phyloP scores from a whole-genome alignment of 2,888 invertebrate species.

The Marasmarcha lunaedactyla region DNA sequence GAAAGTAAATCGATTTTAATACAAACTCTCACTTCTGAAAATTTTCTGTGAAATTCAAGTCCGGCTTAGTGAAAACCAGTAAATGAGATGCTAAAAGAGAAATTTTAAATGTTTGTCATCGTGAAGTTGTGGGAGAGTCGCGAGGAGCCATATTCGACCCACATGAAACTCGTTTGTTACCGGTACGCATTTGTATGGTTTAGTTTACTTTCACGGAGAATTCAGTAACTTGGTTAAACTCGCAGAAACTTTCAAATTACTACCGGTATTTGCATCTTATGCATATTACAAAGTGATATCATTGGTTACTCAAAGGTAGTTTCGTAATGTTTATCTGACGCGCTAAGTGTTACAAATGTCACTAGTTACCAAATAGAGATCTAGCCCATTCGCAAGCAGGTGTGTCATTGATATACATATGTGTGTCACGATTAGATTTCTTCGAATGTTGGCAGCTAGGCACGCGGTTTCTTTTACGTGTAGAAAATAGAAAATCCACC shows the following conservation, averaged over 20 bases:
- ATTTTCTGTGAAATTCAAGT: conserved; percentile 50
- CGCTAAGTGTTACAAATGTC: not conserved
- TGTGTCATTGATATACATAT: conserved; percentile 5
- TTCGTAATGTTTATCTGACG: not conserved
- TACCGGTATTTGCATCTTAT: too few species aligned
- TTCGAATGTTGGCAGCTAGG: conserved; percentile 42
- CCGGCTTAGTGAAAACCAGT: conserved; percentile 59
- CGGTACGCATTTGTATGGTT: conserved; percentile 26
- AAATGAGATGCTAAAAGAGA: conserved; percentile 69
- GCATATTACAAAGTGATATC: too few species aligned
- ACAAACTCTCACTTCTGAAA: conserved; percentile 59
- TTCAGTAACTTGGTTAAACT: too few species aligned
- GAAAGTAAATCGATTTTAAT: conserved; percentile 54
- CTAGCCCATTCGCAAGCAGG: not conserved
- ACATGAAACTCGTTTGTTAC: conserved; percentile 55
- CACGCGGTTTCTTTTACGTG: conserved; percentile 68
- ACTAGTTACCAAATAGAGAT: not conserved
- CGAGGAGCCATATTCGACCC: conserved; percentile 53
- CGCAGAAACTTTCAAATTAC: too few species aligned
- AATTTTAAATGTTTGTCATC: conserved; percentile 62
- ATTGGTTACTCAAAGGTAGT: not conserved
- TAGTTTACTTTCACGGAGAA: conserved; percentile 28
- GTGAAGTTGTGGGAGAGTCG: conserved; percentile 62
- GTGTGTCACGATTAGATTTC: conserved; percentile 52
- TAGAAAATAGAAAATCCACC: conserved; percentile 69